A percentile compares a stretch with the other conserved stretches of the same genome.
These are phyloP conservation scores for Arctopsyche grandis DNA, from an alignment of 1,140 invertebrate species.

Conservation along the genomic window DNA sequence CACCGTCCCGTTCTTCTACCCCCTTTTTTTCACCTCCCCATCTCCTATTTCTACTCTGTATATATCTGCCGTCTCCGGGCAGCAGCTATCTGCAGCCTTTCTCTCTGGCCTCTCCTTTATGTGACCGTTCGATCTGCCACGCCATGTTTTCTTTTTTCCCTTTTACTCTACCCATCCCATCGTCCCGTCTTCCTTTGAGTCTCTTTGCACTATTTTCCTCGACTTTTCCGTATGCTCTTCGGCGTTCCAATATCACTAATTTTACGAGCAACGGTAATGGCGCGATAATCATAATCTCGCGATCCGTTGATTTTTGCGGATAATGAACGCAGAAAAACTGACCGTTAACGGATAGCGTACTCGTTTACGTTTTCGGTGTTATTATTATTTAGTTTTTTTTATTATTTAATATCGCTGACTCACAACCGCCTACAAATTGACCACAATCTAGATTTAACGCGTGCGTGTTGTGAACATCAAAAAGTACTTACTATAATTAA, in stretches of 20 bases:
- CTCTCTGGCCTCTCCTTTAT: slow-evolving; percentile 47
- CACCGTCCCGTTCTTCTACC: slow-evolving; percentile 30
- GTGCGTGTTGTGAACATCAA: slow-evolving; percentile 26
- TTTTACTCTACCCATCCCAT: slow-evolving; percentile 2
- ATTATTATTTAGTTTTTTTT: neutral
- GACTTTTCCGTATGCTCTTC: neutral
- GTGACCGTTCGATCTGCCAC: slow-evolving; percentile 51
- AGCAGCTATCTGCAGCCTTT: slow-evolving; percentile 24
- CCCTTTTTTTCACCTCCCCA: slow-evolving; percentile 28
- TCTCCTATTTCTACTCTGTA: neutral
- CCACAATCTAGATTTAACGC: slow-evolving; percentile 25
- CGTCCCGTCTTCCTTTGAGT: slow-evolving; percentile 2
- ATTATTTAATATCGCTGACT: neutral
- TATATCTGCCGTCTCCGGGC: neutral
- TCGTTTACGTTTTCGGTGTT: no score
- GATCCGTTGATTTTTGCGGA: neutral
- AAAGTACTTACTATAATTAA: slow-evolving; percentile 31
- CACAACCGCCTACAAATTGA: slow-evolving; percentile 9
- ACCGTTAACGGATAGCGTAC: neutral
- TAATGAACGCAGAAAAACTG: slow-evolving; percentile 22
- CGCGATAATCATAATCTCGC: slow-evolving; percentile 9
- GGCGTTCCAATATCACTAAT: slow-evolving; percentile 27
- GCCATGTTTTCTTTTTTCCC: slow-evolving; percentile 49
- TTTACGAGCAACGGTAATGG: slow-evolving; percentile 11
- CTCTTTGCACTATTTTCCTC: neutral